Evolutionary conservation across 2,113 vertebrate genomes (phyloP).

Genomic region (Apistogramma diplotaenia): DNA sequence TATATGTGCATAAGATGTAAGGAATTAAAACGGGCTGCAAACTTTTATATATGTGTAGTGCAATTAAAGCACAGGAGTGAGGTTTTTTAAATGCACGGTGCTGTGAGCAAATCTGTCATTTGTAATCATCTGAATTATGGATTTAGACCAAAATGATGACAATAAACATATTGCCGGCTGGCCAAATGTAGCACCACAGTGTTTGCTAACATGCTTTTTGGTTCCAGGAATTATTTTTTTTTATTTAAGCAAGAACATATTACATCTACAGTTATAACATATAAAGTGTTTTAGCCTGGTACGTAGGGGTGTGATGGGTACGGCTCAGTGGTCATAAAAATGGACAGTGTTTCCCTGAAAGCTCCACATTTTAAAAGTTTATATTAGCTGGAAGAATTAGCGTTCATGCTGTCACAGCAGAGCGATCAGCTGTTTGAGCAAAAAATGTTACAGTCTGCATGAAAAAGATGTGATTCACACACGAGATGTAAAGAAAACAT

Average conservation of each 20-base stretch:
- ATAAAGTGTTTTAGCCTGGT: not conserved
- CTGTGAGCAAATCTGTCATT: not conserved
- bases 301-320: not conserved
- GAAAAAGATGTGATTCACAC: conserved; percentile 32
- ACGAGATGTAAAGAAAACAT: not conserved
- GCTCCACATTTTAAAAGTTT: not conserved
- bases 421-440: not conserved
- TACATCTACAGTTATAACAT: too few species aligned
- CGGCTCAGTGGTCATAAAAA: not conserved
- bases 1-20: not conserved
- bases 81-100: not conserved
- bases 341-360: not conserved
- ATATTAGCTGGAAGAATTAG: not conserved
- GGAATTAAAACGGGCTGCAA: not conserved
- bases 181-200: not conserved
- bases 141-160: not conserved
- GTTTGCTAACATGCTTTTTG: not conserved
- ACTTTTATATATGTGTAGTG: not conserved
- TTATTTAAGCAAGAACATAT: too few species aligned
- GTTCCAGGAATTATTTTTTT: too few species aligned
- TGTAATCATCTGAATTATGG: not conserved
- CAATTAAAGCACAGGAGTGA: not conserved
- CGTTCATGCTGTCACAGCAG: not conserved
- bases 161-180: not conserved
- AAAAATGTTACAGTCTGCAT: not conserved